Evolutionary conservation across 2,797 vertebrate species (phyloP).

Genomic region (Smutsia gigantea): DNA sequence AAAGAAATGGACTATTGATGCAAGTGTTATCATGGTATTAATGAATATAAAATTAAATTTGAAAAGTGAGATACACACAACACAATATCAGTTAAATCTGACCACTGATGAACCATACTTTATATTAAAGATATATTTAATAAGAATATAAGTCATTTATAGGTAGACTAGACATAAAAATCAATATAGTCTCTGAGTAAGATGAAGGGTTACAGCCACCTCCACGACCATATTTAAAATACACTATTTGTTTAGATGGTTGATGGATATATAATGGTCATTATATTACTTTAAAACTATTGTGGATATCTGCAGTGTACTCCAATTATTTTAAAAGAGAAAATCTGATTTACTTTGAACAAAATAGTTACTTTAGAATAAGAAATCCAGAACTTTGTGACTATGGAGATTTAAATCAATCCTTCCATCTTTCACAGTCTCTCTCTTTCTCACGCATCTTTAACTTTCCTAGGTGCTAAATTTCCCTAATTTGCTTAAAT

Average conservation of each 20-base stretch:
- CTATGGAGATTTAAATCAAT: not conserved
- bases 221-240: not conserved
- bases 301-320: not conserved
- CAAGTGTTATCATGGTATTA: not conserved
- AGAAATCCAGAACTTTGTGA: not conserved
- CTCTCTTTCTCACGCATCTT: not conserved
- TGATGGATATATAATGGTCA: not conserved
- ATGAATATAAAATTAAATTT: not conserved
- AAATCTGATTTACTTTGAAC: not conserved
- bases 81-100: not conserved
- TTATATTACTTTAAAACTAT: not conserved
- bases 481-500: not conserved
- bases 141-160: not conserved
- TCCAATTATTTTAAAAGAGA: not conserved
- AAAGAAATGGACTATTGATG: not conserved
- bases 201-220: not conserved
- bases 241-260: not conserved
- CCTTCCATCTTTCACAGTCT: not conserved
- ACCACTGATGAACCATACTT: not conserved
- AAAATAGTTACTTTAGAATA: not conserved
- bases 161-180: not conserved
- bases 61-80: not conserved
- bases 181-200: not conserved
- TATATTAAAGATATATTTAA: not conserved
- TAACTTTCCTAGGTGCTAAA: not conserved